These are phyloP conservation scores for Cygnus atratus DNA, from an alignment of 2,113 vertebrate genomes.

Conservation along the genomic window DNA sequence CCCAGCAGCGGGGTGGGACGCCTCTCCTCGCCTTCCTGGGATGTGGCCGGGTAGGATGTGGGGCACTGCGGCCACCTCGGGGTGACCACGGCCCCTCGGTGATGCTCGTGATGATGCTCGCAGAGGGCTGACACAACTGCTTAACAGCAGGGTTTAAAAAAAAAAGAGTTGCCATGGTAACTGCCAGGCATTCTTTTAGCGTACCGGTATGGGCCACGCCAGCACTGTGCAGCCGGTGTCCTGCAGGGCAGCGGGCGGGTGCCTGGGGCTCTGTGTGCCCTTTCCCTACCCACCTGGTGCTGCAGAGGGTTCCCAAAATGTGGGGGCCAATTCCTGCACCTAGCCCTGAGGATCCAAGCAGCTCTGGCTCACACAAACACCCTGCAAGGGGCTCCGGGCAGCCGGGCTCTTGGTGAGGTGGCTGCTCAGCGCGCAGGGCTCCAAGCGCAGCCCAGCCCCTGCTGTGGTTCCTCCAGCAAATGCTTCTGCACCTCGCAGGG, in stretches of 20 bases:
- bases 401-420: accelerated
- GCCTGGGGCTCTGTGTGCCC: accelerated
- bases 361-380: not conserved
- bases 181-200: not conserved
- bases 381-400: not conserved
- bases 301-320: not conserved
- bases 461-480: not conserved
- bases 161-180: constrained; percentile 49
- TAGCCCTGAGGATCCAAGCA: not conserved
- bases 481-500: accelerated
- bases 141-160: constrained; percentile 27
- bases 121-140: not conserved
- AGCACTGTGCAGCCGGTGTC: not conserved
- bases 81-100: not conserved
- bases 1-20: not conserved
- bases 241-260: not conserved
- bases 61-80: not conserved
- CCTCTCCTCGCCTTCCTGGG: accelerated
- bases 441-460: accelerated
- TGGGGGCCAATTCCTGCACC: too few species aligned
- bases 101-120: not conserved
- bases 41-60: accelerated
- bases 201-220: not conserved
- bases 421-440: accelerated
- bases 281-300: not conserved